phyloP scores from a whole-genome alignment of 1,140 invertebrate species.

The Harlomillsia oculata region DNA sequence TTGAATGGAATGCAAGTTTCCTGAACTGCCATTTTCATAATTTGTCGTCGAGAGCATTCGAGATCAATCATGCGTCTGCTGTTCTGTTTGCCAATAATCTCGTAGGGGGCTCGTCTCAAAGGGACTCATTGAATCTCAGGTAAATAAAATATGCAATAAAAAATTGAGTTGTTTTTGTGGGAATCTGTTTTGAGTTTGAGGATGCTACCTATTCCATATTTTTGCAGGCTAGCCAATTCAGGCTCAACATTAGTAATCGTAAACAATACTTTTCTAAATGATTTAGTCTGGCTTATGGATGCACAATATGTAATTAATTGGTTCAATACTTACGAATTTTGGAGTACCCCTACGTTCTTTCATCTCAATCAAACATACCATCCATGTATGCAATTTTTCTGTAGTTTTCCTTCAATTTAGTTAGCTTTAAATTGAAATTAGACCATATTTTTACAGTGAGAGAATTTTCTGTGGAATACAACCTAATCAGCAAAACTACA shows the following conservation, averaged over 20 bases:
- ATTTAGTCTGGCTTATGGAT: neutral
- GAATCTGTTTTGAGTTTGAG: neutral
- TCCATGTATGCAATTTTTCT: neutral
- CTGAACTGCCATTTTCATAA: too few species aligned
- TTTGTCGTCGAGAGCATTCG: too few species aligned
- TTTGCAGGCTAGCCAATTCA: neutral
- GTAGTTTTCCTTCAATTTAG: neutral
- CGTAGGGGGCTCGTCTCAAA: too few species aligned
- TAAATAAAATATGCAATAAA: neutral
- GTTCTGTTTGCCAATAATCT: too few species aligned
- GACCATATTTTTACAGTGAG: neutral
- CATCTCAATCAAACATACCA: neutral
- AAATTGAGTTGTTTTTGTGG: neutral
- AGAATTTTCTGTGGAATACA: neutral
- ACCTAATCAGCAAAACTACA: neutral
- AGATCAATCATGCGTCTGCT: too few species aligned
- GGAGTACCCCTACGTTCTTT: neutral
- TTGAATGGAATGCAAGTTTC: too few species aligned
- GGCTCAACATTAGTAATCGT: neutral
- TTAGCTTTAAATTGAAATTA: neutral
- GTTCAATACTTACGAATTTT: constrained; percentile 9
- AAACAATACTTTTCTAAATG: constrained; percentile 1
- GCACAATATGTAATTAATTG: constrained; percentile 9
- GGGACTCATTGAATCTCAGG: neutral
- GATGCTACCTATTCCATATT: neutral